Base-by-base conservation (phyloP, 2,888 invertebrate genomes). In the Theodoxus fluviatilis region DNA sequence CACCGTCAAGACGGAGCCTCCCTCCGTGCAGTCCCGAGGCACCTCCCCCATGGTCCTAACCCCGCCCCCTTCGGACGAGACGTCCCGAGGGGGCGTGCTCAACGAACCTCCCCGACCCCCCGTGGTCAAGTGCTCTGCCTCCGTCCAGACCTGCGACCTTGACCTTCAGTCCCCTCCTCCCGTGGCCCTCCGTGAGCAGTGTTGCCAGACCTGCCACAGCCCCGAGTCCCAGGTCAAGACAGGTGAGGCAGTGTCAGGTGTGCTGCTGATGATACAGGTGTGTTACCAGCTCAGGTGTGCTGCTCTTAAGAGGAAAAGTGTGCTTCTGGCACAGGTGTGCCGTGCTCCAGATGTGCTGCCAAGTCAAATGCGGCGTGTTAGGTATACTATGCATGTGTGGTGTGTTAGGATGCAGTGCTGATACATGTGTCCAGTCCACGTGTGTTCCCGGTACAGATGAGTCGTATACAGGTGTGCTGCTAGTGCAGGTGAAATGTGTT, bases 41-140 rank as follows among this genome's bases (percentile, higher is more conserved):
- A 82, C 82, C 0, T 83, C 83, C 18, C 83, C 83, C 7, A 83
- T 83, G 78, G 72, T 79, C 70, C 78, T 81, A 38, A 80, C 79
- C 18, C 71, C 75, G 37, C 49, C 71, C 2, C 71, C 75, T 18
- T 74, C 76, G 3, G 71, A 71, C 43, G 70, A 55, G 38, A 70
- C 57, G 47, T 57, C 64, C n/a, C 28, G 47, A 65, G 37, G 40
- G 37, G 12, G 25, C 66, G 47, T 52, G 47, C n/a, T 59, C 38
- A 12, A 47, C 68, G 38, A 47, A 63, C 37, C 40, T 40, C 22
- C 57, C 65, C 28, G 38, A 66, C 35, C 7, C n/a, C n/a, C 59
- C 66, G 70, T 67, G 40, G 35, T 37, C 9, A 67, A 69, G 49
- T 72, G 72, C 61, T 52, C 63, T 15, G 63, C 71, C 7, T 72